Base-by-base conservation (phyloP, 2,888 invertebrate species). In the Epiblema foenella region DNA sequence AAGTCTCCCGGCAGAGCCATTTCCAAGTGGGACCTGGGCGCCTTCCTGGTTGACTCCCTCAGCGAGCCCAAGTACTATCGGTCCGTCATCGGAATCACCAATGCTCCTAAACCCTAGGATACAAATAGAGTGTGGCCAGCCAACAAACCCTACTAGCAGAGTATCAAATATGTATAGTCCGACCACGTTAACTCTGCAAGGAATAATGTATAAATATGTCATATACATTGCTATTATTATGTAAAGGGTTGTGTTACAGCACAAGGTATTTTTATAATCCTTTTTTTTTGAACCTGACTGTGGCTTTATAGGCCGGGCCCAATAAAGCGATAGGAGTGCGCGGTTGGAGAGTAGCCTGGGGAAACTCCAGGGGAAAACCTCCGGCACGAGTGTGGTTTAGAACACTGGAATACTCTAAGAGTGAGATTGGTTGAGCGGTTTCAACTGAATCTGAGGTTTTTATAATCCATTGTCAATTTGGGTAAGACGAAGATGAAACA, bases 11-110 rank as follows among this genome's bases (percentile, higher is more conserved):
- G 96, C 2, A 94, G 96, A 10, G 86, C 94, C 60, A 94, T 98
- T 72, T 96, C 97, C 15, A 98, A 97, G 82, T 91, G 94, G 83
- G 97, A 97, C 85, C 93, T 98, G 62, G 97, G 96, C 0, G 93
- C 94, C 74, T 97, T 98, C 87, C 93, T 98, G 72, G 94, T 98
- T 0, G 96, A 97, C 76, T 92, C 95, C 59, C 89, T 97, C 58
- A 89, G 91, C n/a, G 94, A 95, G 73, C 93, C 96, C 0, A 95
- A 97, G 80, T 95, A 96, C 88, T 95, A 95, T 79, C 85, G 85
- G 71, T 73, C 84, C 1, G 78, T 91, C n/a, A 81, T 93, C n/a
- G 91, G 91, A 2, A 76, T 93, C 46, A 84, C 87, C 37, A 92
- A 92, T 62, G 87, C 79, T 20, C 86, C 86, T 12, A 80, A 79